Evolutionary conservation across 2,888 invertebrate genomes (phyloP), one percentile per base, ranked within the genome.

Genomic region (Heteromyza rotundicornis): DNA sequence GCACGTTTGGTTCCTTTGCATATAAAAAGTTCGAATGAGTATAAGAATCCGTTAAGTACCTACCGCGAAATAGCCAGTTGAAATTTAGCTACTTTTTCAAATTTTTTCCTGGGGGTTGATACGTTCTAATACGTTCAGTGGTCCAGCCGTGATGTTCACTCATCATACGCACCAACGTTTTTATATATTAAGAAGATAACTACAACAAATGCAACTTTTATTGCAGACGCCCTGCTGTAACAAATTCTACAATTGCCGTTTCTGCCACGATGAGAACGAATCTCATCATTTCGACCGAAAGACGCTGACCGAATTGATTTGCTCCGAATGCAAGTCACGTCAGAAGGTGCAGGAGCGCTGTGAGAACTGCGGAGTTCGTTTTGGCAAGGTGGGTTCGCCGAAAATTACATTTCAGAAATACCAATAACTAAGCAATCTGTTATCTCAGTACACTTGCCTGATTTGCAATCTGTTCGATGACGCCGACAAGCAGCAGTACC

Each of bases 391-490:
- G 82, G 80, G 69, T 58, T 2, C 23, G 50, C 20, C n/a, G 10
- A 10, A 55, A 36, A 40, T 47, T 19, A 5, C n/a, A 10, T 44
- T 36, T 19, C 5, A 27, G 5, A 27, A 27, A 52, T 32, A 24
- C 19, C 47, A 19, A 17, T 19, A 14, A 19, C 32, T 17, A 54
- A 56, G 12, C n/a, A 19, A 59, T 32, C 36, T 32, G 22, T 10
- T 27, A 7, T 10, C 65, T 0, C 84, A 92, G 89, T 96, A 95
- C 82, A 92, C 92, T 56, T 96, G 95, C 77, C 85, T 90, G 35
- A 90, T 93, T 75, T 96, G 95, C 84, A 92, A 94, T 81, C 85
- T 96, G 57, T 95, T 92, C 79, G 95, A 95, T 74, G 94, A 95
- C 74, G 91, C 92, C 67, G 93, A 95, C 78, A 94, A 93, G 82